These are phyloP conservation scores for Lutjanus argentimaculatus DNA, from an alignment of 2,797 vertebrate genomes.

Conservation along the genomic window DNA sequence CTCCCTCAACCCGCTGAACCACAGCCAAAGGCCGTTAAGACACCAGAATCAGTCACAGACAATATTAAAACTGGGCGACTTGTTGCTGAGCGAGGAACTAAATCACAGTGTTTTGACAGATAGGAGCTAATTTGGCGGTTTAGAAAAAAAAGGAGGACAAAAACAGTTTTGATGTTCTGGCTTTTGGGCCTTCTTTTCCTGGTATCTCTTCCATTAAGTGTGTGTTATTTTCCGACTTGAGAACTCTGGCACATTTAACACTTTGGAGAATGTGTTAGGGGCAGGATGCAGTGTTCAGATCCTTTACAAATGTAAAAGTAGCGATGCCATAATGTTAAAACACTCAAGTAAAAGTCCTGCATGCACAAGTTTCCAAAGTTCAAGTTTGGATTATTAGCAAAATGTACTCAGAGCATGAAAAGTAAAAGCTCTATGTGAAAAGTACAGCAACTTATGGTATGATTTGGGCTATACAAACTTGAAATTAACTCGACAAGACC, in stretches of 20 bases:
- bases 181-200: constrained; percentile 44
- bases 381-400: not conserved
- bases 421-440: too few relatives aligned
- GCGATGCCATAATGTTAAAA: rapidly evolving
- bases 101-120: constrained; percentile 80
- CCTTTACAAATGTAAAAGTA: not conserved
- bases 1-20: constrained; percentile 64
- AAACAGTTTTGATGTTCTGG: constrained; percentile 58
- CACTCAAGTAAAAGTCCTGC: not conserved
- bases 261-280: not conserved
- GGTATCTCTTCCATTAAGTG: constrained; percentile 34
- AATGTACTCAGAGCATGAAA: not conserved
- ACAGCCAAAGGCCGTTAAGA: constrained; percentile 77
- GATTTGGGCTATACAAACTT: too few relatives aligned
- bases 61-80: constrained; percentile 75
- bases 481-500: too few relatives aligned
- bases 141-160: constrained; percentile 51
- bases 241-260: not conserved
- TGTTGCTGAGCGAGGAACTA: constrained; percentile 68
- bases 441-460: too few relatives aligned
- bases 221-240: constrained; percentile 17
- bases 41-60: constrained; percentile 73
- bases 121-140: constrained; percentile 75
- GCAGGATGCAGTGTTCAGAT: constrained; percentile 3
- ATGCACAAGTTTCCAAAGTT: not conserved